Evolutionary conservation across 2,888 invertebrate species (phyloP).

Genomic region (Teinopalpus imperialis): DNA sequence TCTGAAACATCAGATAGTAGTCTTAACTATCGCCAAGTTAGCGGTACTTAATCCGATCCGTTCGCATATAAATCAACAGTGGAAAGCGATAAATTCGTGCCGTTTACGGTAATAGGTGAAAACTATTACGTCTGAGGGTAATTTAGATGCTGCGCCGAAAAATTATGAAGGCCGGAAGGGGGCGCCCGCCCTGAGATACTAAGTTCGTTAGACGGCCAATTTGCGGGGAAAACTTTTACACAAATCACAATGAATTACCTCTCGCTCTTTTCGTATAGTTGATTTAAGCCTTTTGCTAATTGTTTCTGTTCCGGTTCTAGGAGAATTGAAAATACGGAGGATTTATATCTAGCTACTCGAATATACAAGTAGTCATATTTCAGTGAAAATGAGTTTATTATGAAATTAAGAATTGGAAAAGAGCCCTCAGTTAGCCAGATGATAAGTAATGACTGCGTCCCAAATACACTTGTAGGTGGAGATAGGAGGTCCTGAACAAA

Average conservation of each 20-base stretch:
- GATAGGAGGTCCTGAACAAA: too few relatives aligned
- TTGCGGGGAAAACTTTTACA: conserved; percentile 27
- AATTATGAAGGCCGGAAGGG: conserved; percentile 50
- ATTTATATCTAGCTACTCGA: too few relatives aligned
- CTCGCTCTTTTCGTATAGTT: conserved; percentile 19
- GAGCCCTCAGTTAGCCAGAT: too few relatives aligned
- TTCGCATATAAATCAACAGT: conserved; percentile 78
- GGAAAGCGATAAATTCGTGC: conserved; percentile 73
- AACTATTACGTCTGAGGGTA: conserved; percentile 74
- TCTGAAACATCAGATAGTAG: conserved; percentile 79
- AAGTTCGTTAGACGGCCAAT: conserved; percentile 24
- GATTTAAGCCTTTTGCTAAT: conserved; percentile 22
- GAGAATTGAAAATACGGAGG: too few relatives aligned
- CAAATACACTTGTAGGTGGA: too few relatives aligned
- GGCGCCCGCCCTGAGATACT: conserved; percentile 27
- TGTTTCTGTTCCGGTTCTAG: conserved; percentile 10
- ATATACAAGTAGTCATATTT: too few relatives aligned
- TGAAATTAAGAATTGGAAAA: too few relatives aligned
- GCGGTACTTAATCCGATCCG: conserved; percentile 79
- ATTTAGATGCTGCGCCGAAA: conserved; percentile 63
- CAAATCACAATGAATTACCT: conserved; percentile 24
- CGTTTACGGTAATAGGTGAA: conserved; percentile 78
- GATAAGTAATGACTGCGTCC: too few relatives aligned
- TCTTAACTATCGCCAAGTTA: conserved; percentile 82
- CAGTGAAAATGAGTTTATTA: too few relatives aligned